Conservation (phyloP, 2,888 invertebrate species). For the Liodrosophila aerea region DNA sequence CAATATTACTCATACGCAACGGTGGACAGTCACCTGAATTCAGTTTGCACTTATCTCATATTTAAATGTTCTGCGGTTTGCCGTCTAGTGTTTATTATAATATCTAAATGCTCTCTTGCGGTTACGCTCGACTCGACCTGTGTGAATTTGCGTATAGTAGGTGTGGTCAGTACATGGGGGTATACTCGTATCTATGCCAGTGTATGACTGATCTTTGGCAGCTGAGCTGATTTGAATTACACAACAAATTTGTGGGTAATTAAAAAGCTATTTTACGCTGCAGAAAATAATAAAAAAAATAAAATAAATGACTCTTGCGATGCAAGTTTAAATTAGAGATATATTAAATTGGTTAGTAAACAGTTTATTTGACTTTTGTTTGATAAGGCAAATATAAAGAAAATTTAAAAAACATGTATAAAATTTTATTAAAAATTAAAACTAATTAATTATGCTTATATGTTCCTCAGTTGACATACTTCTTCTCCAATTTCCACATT, state of each 20-base stretch:
- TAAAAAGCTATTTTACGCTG: constrained; percentile 14
- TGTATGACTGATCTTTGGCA: constrained; percentile 30
- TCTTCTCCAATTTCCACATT: no score
- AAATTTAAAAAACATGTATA: no score
- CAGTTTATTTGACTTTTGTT: no score
- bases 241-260: constrained; percentile 1
- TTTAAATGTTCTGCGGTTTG: constrained; percentile 52
- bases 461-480: no score
- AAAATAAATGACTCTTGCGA: no score
- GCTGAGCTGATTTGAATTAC: constrained; percentile 27
- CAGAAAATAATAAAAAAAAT: no score
- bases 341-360: neutral
- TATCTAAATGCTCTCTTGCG: constrained; percentile 41
- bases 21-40: constrained; percentile 29
- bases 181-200: neutral
- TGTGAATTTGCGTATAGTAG: constrained; percentile 25
- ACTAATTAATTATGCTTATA: no score
- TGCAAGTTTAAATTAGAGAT: constrained; percentile 1
- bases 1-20: constrained; percentile 66
- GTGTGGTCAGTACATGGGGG: constrained; percentile 46
- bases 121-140: constrained; percentile 8
- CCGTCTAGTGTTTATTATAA: constrained; percentile 8
- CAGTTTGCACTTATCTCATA: no score
- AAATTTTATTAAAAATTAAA: no score
- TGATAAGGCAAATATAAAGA: no score